Evolutionary conservation across 2,113 vertebrate species (phyloP).

Genomic region (Ranitomeya variabilis): DNA sequence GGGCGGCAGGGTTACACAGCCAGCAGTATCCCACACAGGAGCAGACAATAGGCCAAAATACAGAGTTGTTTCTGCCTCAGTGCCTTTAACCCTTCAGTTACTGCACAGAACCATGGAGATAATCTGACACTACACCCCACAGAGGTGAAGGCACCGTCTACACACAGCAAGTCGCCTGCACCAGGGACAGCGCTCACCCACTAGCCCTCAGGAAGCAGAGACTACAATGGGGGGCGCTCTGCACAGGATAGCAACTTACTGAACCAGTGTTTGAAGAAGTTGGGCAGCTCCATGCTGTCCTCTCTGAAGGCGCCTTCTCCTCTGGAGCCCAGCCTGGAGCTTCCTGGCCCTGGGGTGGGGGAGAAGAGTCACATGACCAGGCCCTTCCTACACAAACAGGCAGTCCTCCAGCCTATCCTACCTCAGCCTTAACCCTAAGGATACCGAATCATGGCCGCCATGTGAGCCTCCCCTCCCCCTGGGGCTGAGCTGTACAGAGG

Average conservation of each 20-base stretch:
- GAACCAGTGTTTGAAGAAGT: constrained; percentile 58
- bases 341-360: constrained; percentile 45
- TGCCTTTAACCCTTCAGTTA: not conserved
- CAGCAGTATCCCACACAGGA: no score
- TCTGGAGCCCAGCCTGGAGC: constrained; percentile 22
- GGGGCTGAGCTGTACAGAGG: not conserved
- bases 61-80: not conserved
- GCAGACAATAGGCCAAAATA: not conserved
- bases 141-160: not conserved
- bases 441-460: not conserved
- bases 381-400: constrained; percentile 35
- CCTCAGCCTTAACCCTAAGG: constrained; percentile 31
- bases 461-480: not conserved
- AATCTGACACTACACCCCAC: not conserved
- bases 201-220: not conserved
- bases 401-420: constrained; percentile 3
- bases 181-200: not conserved
- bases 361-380: constrained; percentile 46
- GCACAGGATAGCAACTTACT: constrained; percentile 41
- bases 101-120: not conserved
- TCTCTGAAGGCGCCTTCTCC: constrained; percentile 5
- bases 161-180: not conserved
- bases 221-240: not conserved
- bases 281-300: constrained; percentile 54
- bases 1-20: no score